Base-by-base conservation (phyloP, 1,140 invertebrate species). In the Drosophila sechellia region DNA sequence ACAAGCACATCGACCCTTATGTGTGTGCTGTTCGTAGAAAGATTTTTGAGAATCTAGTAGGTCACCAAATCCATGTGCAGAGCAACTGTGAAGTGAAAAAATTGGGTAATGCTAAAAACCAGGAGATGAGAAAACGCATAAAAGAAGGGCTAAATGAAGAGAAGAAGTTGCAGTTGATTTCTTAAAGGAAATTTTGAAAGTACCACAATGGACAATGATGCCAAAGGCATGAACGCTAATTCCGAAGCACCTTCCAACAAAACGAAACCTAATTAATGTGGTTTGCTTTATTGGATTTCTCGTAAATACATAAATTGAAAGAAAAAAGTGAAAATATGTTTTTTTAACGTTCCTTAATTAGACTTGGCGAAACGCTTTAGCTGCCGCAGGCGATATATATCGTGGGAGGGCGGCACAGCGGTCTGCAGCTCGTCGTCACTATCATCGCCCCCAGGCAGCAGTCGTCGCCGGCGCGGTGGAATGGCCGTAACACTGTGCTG, bases 351-450 rank as follows among this genome's bases (percentile, higher is more conserved):
- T 17, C 8, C 49, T 81, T 45, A 90, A 48, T 84, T 90, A 55
- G 85, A 90, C 54, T 85, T 90, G 57, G 84, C 85, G 25, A 92
- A 92, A 11, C 97, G 94, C 90, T 98, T 98, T 91, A 99, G 97
- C 92, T 99, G 98, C 39, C 98, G 93, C 86, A 96, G 94, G 54
- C 98, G 94, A 91, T 99, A 99, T 81, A 99, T 97, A 92, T 99
- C 98, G 93, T 98, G 97, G 12, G 94, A 93, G 2, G 97, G 97
- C 34, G 97, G 97, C 12, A 96, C 94, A n/a, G 95, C 94, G n/a
- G 93, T 92, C 39, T 95, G 94, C 54, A 97, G 95, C 70, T 98
- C 97, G 76, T 98, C 97, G 50, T 98, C 97, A 68, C 96, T 97
- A 43, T 98, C 97, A 61, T 97, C 96, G 11, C 95, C 93, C 45